Evolutionary conservation across 2,113 vertebrate species (phyloP).

Genomic region (Dipodomys ordii): DNA sequence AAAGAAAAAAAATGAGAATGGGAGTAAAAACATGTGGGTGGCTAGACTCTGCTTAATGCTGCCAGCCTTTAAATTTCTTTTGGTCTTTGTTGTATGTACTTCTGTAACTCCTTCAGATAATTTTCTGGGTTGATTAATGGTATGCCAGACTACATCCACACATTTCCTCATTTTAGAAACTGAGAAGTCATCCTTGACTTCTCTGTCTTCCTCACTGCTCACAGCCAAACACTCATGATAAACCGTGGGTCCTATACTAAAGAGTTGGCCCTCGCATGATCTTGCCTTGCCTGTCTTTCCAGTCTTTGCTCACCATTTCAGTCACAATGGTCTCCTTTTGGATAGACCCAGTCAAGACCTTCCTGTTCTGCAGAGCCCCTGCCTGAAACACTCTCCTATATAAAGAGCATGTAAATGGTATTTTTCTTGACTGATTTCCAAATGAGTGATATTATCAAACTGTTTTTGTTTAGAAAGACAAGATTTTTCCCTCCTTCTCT

Average conservation of each 20-base stretch:
- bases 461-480: background rate
- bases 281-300: background rate
- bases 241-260: background rate
- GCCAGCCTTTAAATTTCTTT: slow-evolving; percentile 63
- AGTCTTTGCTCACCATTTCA: background rate
- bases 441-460: slow-evolving; percentile 8
- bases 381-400: background rate
- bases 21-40: slow-evolving; percentile 70
- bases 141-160: background rate
- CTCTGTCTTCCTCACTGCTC: background rate
- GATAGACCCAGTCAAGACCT: background rate
- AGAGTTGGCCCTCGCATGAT: background rate
- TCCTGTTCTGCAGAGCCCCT: background rate
- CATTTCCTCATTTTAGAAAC: slow-evolving; percentile 21
- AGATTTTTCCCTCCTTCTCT: background rate
- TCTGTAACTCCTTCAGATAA: slow-evolving; percentile 48
- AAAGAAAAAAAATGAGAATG: slow-evolving; percentile 71
- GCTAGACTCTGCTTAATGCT: slow-evolving; percentile 57
- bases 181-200: background rate
- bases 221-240: background rate
- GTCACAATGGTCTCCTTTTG: background rate
- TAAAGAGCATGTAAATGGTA: background rate
- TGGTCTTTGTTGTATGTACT: background rate
- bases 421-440: slow-evolving; percentile 11
- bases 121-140: background rate